A percentile compares a stretch with the other conserved stretches of the same genome.
These are phyloP conservation scores for Ephestia elutella DNA, from an alignment of 1,140 invertebrate genomes.

Conservation along the genomic window DNA sequence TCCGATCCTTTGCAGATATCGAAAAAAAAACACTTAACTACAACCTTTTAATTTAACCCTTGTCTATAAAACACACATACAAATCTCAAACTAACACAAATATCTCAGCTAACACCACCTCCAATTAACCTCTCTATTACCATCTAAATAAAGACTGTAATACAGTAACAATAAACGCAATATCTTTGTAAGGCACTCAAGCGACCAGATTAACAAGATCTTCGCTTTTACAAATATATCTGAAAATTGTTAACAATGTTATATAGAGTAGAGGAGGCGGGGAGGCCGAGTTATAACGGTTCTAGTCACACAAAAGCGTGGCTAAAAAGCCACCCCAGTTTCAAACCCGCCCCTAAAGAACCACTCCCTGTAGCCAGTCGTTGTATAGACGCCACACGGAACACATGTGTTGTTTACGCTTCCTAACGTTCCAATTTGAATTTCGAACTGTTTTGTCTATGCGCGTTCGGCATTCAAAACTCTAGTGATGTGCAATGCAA, in stretches of 20 bases:
- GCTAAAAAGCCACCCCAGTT: constrained; percentile 54
- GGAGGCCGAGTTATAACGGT: constrained; percentile 37
- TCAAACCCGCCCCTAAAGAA: constrained; percentile 50
- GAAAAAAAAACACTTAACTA: constrained; percentile 25
- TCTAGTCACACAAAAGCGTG: constrained; percentile 43
- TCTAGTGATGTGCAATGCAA: constrained; percentile 10
- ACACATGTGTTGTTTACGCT: constrained; percentile 24
- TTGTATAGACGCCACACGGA: constrained; percentile 20
- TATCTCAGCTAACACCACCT: constrained; percentile 8
- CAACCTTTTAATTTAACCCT: constrained; percentile 34
- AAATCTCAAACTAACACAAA: constrained; percentile 25
- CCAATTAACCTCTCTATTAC: constrained; percentile 14
- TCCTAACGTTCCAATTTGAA: constrained; percentile 10
- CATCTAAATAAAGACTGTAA: constrained; percentile 16
- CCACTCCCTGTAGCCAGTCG: constrained; percentile 60
- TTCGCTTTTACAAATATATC: constrained; percentile 8
- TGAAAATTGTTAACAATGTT: neutral
- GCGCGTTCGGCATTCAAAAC: constrained; percentile 8
- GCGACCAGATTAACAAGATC: constrained; percentile 26
- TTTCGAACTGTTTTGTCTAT: constrained; percentile 9
- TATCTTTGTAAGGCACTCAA: constrained; percentile 30
- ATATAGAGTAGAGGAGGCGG: constrained; percentile 9
- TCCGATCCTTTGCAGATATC: constrained; percentile 16
- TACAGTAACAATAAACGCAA: constrained; percentile 9
- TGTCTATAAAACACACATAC: constrained; percentile 40